Base-by-base conservation (phyloP, 2,888 invertebrate genomes). In the Leucania comma region DNA sequence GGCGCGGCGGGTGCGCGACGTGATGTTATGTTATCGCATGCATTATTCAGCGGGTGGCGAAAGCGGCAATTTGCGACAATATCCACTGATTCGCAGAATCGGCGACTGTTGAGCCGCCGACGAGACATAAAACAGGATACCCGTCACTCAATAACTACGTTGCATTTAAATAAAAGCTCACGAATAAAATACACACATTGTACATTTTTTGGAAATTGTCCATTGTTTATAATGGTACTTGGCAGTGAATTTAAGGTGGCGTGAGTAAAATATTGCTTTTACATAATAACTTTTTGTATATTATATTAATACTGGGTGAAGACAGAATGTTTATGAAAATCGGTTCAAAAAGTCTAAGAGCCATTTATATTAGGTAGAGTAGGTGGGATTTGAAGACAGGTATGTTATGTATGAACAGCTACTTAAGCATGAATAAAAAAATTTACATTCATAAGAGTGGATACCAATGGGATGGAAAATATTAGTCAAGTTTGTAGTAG, bases 41-140 rank as follows among this genome's bases (percentile, higher is more conserved):
- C 93, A 95, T 95, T 94, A 96, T 96, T 95, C 95, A 96, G 91
- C 91, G 91, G 91, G 92, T 91, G 95, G 95, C 94, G 95, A 96
- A 95, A 96, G 95, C 95, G 93, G 94, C 94, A 94, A 95, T 95
- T 95, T 95, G 95, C 95, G 95, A 95, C 95, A 95, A 94, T 95
- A 95, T 95, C 94, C 95, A 94, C 91, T 88, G 94, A 92, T 95
- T 95, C 95, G 93, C 91, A 91, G 96, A 95, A 95, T 87, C 89
- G 91, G 88, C 90, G 91, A 93, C 92, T 93, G 93, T 92, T 90
- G 90, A 92, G 91, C 90, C 90, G 93, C 94, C 95, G 94, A 92
- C 95, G 90, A 91, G 88, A 91, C 90, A 92, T 93, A 93, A 94
- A 93, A 93, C 93, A 94, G 93, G 93, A 94, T 93, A 92, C 93